Conservation (phyloP, 2,888 invertebrate genomes). For the Mythimna ferrago region DNA sequence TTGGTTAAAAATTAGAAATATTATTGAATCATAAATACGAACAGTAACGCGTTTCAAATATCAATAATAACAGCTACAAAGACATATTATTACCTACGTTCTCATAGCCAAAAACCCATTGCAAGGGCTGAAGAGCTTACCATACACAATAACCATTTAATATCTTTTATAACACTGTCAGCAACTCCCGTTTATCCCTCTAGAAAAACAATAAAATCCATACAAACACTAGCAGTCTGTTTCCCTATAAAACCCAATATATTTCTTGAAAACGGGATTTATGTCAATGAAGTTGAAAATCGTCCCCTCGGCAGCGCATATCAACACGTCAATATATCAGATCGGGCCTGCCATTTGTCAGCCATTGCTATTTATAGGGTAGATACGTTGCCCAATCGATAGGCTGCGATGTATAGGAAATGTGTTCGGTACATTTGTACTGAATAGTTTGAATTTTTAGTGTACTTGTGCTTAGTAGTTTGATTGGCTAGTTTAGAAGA, state of each 20-base stretch:
- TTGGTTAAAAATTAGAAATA: no score
- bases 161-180: constrained; percentile 53
- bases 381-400: constrained; percentile 69
- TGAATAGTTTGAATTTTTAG: constrained; percentile 31
- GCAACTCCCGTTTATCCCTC: constrained; percentile 50
- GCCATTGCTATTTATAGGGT: constrained; percentile 74
- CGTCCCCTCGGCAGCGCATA: constrained; percentile 76
- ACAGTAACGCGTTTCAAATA: neutral
- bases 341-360: constrained; percentile 79
- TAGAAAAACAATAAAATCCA: constrained; percentile 65
- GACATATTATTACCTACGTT: constrained; percentile 5
- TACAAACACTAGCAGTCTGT: constrained; percentile 64
- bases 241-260: constrained; percentile 69
- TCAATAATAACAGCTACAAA: neutral
- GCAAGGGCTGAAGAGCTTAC: constrained; percentile 31
- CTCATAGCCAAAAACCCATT: constrained; percentile 10
- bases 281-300: constrained; percentile 74
- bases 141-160: constrained; percentile 53
- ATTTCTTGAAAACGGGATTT: constrained; percentile 73
- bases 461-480: constrained; percentile 11
- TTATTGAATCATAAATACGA: no score
- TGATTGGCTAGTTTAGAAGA: neutral
- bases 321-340: constrained; percentile 81
- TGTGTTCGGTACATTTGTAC: constrained; percentile 54
- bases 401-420: constrained; percentile 47